phyloP scores from a whole-genome alignment of 2,888 invertebrate genomes.

The Leptopilina drosophilae region DNA sequence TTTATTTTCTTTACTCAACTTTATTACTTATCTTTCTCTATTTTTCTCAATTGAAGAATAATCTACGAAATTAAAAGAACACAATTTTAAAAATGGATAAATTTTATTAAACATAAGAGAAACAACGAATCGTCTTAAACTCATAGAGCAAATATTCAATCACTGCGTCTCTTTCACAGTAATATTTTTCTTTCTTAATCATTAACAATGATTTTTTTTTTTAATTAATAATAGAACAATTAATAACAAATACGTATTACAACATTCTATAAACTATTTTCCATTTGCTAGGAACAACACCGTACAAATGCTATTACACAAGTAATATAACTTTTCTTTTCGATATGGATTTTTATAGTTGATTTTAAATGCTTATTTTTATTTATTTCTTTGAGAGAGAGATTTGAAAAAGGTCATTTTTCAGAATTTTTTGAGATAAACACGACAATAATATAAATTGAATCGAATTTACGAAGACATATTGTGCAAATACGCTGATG shows the following conservation, averaged over 20 bases:
- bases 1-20: too few relatives aligned
- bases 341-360: slow-evolving; percentile 36
- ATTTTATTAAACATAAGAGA: slow-evolving; percentile 40
- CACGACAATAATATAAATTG: slow-evolving; percentile 41
- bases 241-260: slow-evolving; percentile 39
- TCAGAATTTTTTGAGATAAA: slow-evolving; percentile 22
- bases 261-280: slow-evolving; percentile 35
- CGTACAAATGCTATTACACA: slow-evolving; percentile 59
- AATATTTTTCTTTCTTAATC: slow-evolving; percentile 15
- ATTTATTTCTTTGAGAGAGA: not conserved
- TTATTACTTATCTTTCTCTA: too few relatives aligned
- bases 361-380: slow-evolving; percentile 56
- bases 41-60: too few relatives aligned
- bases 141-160: slow-evolving; percentile 39
- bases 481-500: slow-evolving; percentile 83
- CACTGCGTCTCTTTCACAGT: slow-evolving; percentile 27
- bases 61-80: too few relatives aligned
- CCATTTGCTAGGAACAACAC: slow-evolving; percentile 62
- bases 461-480: slow-evolving; percentile 65
- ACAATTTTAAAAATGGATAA: slow-evolving; percentile 40
- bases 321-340: slow-evolving; percentile 23
- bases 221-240: slow-evolving; percentile 35
- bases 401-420: not conserved
- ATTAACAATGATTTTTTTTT: slow-evolving; percentile 27
- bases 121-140: slow-evolving; percentile 39